Base-by-base conservation (phyloP, 2,888 invertebrate genomes). In the Stenichneumon culpator region DNA sequence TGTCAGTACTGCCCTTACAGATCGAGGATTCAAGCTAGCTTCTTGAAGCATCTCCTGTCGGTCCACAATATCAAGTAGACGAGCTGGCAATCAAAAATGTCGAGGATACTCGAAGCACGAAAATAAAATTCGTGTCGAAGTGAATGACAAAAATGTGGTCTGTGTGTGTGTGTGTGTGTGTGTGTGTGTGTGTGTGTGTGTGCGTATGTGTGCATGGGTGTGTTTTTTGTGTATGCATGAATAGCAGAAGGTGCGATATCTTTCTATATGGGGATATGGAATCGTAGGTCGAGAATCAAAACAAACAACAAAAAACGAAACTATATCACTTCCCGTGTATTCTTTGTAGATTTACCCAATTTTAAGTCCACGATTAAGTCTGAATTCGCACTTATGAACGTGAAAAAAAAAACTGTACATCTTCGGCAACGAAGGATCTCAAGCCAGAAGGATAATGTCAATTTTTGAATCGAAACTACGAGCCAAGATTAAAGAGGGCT, bases 1-100 rank as follows among this genome's bases (percentile, higher is more conserved):
- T 94, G 94, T 89, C 93, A 93, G 86, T 93, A 93, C 90, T 94
- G 94, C 89, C 93, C 93, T n/a, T 94, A 94, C 90, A 92, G 92
- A 84, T 94, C 94, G 80, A 93, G 94, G 90, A 93, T 94, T 87
- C 93, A 94, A 87, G 93, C 93, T 44, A 93, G 93, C 87, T 94
- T 94, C 88, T 86, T 94, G 85, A 93, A 93, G 86, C 94, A 94
- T 79, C 90, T 94, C 44, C 91, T 94, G 39, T 93, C 93, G 79
- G 94, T 94, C 78, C 94, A 94, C 87, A 94, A 94, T 89, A 94
- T 94, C 91, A 94, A 93, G 90, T 93, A 93, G 91, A 90, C 83
- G 83, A 81, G 72, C 72, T 22, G 19, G 50, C 47, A 60, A 80
- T 82, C 68, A 84, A 86, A 86, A 85, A 72, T 81, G 81, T 79